A percentile compares a stretch with the other conserved stretches of the same genome.
These are phyloP conservation scores for Cardiocondyla obscurior DNA, from an alignment of 1,140 invertebrate species.

Conservation along the genomic window DNA sequence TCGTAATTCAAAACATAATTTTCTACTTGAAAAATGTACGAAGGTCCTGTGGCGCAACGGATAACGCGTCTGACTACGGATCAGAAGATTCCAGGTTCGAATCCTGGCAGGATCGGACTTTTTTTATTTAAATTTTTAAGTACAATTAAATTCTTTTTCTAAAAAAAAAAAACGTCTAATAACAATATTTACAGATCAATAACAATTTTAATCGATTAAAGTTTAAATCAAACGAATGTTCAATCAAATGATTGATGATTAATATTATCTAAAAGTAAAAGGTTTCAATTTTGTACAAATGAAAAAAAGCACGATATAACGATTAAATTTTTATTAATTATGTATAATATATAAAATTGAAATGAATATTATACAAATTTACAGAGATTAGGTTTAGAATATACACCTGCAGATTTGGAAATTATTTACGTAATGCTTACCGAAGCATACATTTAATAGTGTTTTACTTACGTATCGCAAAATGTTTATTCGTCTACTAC, in stretches of 20 bases:
- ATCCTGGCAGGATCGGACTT: conserved; percentile 90
- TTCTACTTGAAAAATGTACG: fast-evolving
- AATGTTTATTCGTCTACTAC: neutral
- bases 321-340: no score
- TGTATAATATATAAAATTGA: conserved; percentile 18
- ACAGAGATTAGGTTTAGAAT: neutral
- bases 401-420: neutral
- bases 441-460: neutral
- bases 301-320: no score
- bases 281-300: no score
- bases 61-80: conserved; percentile 94
- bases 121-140: neutral
- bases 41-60: conserved; percentile 56
- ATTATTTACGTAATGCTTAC: neutral
- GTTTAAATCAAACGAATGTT: no score
- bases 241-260: no score
- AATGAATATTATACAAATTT: conserved; percentile 12
- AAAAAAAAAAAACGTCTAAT: neutral
- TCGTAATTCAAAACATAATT: neutral
- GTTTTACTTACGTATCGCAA: neutral
- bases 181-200: neutral
- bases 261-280: no score
- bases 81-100: conserved; percentile 96
- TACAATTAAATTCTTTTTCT: neutral
- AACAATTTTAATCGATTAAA: neutral